Percentiles rank a stretch among this genome's conserved stretches.
Evolutionary conservation across 2,113 vertebrate species (phyloP).

Genomic region (Plotosus lineatus): DNA sequence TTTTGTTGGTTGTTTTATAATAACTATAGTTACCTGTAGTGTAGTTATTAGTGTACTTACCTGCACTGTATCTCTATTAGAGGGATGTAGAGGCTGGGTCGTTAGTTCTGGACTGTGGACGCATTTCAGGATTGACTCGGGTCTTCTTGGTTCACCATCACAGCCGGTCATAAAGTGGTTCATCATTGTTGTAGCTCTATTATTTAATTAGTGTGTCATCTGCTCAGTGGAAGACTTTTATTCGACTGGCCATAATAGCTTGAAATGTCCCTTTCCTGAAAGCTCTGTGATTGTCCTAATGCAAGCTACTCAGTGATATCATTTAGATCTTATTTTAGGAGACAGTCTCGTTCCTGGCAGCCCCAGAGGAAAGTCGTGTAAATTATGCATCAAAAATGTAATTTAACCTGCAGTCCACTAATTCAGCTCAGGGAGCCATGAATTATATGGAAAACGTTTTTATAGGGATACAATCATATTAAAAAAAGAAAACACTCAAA

Average conservation of each 20-base stretch:
- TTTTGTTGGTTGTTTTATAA: neutral
- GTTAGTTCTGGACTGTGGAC: neutral
- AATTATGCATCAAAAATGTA: conserved; percentile 2
- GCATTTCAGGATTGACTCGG: neutral
- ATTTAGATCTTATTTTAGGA: neutral
- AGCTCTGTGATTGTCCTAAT: conserved; percentile 4
- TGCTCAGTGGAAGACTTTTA: conserved; percentile 34
- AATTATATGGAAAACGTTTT: neutral
- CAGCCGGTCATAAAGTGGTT: neutral
- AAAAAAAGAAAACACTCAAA: no score
- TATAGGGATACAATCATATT: neutral
- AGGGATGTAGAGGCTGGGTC: no score
- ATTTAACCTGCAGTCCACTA: neutral
- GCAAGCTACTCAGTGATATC: neutral
- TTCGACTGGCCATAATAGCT: conserved; percentile 28
- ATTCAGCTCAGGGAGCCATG: neutral
- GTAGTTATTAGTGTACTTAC: no score
- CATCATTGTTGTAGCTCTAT: neutral
- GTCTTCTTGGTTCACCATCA: neutral
- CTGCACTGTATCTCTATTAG: no score
- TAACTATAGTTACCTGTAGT: neutral
- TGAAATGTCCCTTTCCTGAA: conserved; percentile 16
- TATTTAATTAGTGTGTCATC: conserved; percentile 29
- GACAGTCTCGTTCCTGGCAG: neutral
- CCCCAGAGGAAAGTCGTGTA: neutral